Percentiles rank a stretch among this genome's conserved stretches.
phyloP scores from a whole-genome alignment of 2,113 vertebrate species.

The Miniopterus natalensis region DNA sequence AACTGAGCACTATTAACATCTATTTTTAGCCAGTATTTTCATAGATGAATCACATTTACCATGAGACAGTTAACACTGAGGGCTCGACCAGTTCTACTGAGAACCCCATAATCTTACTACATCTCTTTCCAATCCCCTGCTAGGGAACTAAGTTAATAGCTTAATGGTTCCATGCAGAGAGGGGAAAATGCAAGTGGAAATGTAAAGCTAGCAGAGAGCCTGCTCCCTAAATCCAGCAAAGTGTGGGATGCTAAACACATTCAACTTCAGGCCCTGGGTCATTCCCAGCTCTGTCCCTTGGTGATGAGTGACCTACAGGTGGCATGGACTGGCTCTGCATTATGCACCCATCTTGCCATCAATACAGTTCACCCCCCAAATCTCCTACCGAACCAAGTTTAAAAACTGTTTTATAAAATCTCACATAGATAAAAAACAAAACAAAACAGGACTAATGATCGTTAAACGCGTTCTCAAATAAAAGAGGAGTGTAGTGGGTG shows the following conservation, averaged over 20 bases:
- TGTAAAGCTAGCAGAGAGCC: constrained; percentile 53
- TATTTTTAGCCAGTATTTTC: constrained; percentile 81
- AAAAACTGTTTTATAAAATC: constrained; percentile 56
- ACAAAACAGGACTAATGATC: not conserved
- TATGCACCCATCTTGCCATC: not conserved
- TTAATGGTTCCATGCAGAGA: constrained; percentile 53
- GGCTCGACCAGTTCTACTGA: constrained; percentile 54
- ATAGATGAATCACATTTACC: constrained; percentile 81
- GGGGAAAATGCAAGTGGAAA: constrained; percentile 49
- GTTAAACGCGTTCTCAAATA: not conserved
- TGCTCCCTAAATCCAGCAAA: constrained; percentile 32
- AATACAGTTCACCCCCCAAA: not conserved
- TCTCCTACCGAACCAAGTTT: not conserved
- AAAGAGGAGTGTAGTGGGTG: not conserved
- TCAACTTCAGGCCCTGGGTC: constrained; percentile 10
- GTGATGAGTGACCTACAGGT: not conserved
- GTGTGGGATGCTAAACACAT: constrained; percentile 17
- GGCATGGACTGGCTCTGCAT: not conserved
- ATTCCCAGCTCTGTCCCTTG: not conserved
- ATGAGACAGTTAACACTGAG: constrained; percentile 71
- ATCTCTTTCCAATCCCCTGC: constrained; percentile 65
- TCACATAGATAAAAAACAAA: not conserved
- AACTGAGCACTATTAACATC: constrained; percentile 72
- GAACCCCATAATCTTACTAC: constrained; percentile 67
- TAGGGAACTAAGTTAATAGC: constrained; percentile 55